Base-by-base conservation (phyloP, 1,140 invertebrate genomes). In the Pseudobourletiella spinata region DNA sequence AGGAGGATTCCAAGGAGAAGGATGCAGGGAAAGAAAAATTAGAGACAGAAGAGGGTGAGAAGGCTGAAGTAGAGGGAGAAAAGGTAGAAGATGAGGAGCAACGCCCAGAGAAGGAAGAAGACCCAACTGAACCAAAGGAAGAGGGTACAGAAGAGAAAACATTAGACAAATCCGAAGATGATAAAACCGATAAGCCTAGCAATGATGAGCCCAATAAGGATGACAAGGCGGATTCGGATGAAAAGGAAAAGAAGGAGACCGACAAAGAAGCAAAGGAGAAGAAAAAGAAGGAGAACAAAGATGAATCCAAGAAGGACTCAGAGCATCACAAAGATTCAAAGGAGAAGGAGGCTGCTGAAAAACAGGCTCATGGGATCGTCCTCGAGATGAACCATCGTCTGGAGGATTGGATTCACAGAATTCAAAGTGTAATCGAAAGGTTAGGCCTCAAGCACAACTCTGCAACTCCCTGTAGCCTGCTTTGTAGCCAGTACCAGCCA, bases 361-460 rank as follows among this genome's bases (percentile, higher is more conserved):
- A 51, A 46, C n/a, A n/a, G n/a, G n/a, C n/a, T n/a, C n/a, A n/a
- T n/a, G n/a, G n/a, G n/a, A n/a, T n/a, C n/a, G 39, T 16, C 8
- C 16, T 28, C 28, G 57, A 61, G 44, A 29, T 50, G 61, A 67
- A 67, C 35, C 22, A 14, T 3, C 57, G 62, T 43, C 16, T 69
- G 20, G 26, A 55, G 24, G 56, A 64, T 50, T 69, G 67, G 65
- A 22, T 55, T 14, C 52, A 55, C n/a, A 44, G 58, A 48, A 64
- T 69, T 42, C 57, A 62, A 48, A 46, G 25, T 51, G 48, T 67
- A n/a, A 50, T 65, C 35, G 44, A 61, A 67, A 66, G 67, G 67
- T 69, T 55, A 55, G 52, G 26, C 30, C 20, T 6, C 32, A 54
- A 28, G 60, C 65, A 65, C 66, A 64, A 68, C 67, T 68, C 57